Percentiles rank a stretch among this genome's conserved stretches.
Evolutionary conservation across 2,113 vertebrate species (phyloP).

Genomic region (Cromileptes altivelis): DNA sequence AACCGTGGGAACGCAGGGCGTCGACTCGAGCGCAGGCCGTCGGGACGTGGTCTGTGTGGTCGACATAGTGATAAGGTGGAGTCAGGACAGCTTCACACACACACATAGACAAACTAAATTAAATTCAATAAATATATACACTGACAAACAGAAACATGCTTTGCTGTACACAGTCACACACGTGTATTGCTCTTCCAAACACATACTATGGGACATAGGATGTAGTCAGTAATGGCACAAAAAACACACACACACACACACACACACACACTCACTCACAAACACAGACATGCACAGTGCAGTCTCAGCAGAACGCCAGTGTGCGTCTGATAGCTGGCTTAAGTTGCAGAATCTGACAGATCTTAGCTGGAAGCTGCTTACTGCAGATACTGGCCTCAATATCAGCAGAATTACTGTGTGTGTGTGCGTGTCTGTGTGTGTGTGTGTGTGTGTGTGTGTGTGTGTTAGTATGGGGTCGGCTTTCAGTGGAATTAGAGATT

Average conservation of each 20-base stretch:
- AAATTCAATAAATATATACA: neutral
- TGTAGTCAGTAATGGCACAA: neutral
- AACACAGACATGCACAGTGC: constrained; percentile 46
- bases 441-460: constrained; percentile 26
- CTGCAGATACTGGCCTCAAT: constrained; percentile 75
- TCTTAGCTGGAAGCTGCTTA: constrained; percentile 79
- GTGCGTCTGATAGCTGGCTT: constrained; percentile 74
- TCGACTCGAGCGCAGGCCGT: constrained; percentile 98
- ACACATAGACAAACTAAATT: neutral
- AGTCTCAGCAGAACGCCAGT: constrained; percentile 71
- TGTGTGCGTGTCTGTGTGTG: constrained; percentile 53
- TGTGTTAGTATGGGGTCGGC: neutral
- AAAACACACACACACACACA: constrained; percentile 19
- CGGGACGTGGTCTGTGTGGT: constrained; percentile 92
- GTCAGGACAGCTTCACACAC: constrained; percentile 36
- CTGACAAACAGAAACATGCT: neutral
- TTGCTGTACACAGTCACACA: neutral
- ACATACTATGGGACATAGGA: constrained; percentile 27
- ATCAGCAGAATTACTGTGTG: constrained; percentile 74
- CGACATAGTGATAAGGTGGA: neutral
- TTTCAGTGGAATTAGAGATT: constrained; percentile 54
- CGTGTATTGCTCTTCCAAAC: neutral
- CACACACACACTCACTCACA: constrained; percentile 21
- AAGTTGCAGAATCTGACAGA: constrained; percentile 81
- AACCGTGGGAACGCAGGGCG: constrained; percentile 96